Conservation (phyloP, 2,113 vertebrate genomes). For the Oncorhynchus keta region DNA sequence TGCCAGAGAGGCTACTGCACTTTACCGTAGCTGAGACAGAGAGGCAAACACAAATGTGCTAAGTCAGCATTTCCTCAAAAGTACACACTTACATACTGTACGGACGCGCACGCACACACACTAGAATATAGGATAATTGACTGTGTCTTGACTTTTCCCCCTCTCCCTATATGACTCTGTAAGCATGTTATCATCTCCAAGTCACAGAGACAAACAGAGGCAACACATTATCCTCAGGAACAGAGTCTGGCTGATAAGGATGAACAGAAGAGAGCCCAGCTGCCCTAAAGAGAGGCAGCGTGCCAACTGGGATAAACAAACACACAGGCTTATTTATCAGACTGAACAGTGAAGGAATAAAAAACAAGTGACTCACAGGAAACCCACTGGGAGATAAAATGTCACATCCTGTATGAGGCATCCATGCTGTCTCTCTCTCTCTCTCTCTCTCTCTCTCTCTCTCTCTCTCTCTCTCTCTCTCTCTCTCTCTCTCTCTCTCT, state of each 20-base stretch:
- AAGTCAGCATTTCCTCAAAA: not conserved
- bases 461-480: not conserved
- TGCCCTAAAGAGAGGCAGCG: not conserved
- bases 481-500: not conserved
- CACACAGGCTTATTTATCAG: constrained; percentile 15
- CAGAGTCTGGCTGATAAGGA: not conserved
- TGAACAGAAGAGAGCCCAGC: not conserved
- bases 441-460: no score
- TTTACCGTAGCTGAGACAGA: not conserved
- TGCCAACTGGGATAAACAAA: constrained; percentile 7
- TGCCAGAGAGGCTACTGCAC: constrained; percentile 27
- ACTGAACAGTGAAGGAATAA: no score
- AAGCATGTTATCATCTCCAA: not conserved
- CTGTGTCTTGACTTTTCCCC: no score
- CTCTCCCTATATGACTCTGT: no score
- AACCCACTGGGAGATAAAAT: constrained; percentile 4
- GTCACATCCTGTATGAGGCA: no score
- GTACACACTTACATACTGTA: not conserved
- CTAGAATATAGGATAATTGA: not conserved
- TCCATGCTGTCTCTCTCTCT: not conserved
- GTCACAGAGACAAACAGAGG: not conserved
- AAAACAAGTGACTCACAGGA: no score
- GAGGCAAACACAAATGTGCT: not conserved
- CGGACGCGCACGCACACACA: constrained; percentile 14
- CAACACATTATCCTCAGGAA: not conserved